phyloP scores from a whole-genome alignment of 2,888 invertebrate species.

The Urechis unicinctus region DNA sequence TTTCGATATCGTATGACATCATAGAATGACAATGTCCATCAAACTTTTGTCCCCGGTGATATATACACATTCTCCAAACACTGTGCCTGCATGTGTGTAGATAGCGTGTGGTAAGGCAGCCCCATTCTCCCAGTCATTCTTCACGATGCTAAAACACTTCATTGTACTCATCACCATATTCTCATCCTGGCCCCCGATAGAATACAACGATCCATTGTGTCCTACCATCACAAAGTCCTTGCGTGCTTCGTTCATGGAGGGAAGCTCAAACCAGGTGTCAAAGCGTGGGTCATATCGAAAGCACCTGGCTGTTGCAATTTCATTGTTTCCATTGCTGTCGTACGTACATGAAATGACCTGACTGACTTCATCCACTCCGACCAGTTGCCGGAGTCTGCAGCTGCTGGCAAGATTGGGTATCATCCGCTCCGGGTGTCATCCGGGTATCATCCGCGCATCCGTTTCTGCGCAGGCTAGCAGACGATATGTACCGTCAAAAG shows the following conservation, averaged over 20 bases:
- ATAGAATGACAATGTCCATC: slow-evolving; percentile 41
- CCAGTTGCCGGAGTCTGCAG: no score
- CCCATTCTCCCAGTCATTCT: slow-evolving; percentile 44
- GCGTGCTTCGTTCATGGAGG: slow-evolving; percentile 46
- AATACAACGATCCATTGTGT: slow-evolving; percentile 30
- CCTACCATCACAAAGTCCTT: slow-evolving; percentile 45
- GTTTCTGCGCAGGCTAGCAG: no score
- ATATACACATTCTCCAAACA: slow-evolving; percentile 35
- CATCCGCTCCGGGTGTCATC: no score
- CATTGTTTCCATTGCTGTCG: slow-evolving; percentile 43
- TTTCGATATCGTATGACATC: slow-evolving; percentile 32
- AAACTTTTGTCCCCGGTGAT: slow-evolving; percentile 45
- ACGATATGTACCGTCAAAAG: no score
- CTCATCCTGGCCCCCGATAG: slow-evolving; percentile 47
- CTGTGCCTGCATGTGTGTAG: slow-evolving; percentile 43
- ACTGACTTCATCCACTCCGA: no score
- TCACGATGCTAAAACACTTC: slow-evolving; percentile 39
- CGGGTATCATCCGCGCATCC: no score
- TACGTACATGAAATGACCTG: slow-evolving; percentile 50
- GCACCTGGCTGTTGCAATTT: slow-evolving; percentile 48
- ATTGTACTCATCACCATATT: slow-evolving; percentile 47
- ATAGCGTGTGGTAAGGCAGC: slow-evolving; percentile 37
- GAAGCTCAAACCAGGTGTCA: slow-evolving; percentile 44
- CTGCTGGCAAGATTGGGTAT: no score
- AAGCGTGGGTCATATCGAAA: slow-evolving; percentile 48